Evolutionary conservation across 2,113 vertebrate species (phyloP).

Genomic region (Rhodinocichla rosea): DNA sequence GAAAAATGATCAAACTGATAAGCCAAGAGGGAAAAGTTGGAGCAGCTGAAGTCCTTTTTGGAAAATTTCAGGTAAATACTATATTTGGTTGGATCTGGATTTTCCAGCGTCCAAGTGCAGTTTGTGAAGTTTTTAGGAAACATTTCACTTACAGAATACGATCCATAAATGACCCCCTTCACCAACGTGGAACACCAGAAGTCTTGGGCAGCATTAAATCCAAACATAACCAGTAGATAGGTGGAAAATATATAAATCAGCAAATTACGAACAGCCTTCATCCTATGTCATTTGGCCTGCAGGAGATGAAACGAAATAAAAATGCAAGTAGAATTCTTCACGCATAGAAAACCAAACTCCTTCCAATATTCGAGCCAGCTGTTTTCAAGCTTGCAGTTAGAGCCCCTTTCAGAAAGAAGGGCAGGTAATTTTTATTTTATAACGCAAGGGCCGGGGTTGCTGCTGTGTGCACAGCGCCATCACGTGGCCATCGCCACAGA

Average conservation of each 20-base stretch:
- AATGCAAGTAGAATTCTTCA: slow-evolving; percentile 77
- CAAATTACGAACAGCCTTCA: slow-evolving; percentile 99
- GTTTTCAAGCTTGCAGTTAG: slow-evolving; percentile 76
- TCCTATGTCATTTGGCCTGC: slow-evolving; percentile 99
- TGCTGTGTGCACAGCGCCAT: slow-evolving; percentile 97
- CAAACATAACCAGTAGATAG: slow-evolving; percentile 99
- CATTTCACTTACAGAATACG: slow-evolving; percentile 99
- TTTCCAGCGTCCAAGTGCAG: slow-evolving; percentile 99
- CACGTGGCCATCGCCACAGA: slow-evolving; percentile 77
- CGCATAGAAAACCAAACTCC: slow-evolving; percentile 71
- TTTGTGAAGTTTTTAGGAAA: slow-evolving; percentile 99
- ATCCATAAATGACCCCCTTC: slow-evolving; percentile 99
- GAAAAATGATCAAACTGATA: slow-evolving; percentile 99
- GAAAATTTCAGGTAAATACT: slow-evolving; percentile 99
- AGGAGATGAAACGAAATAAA: slow-evolving; percentile 80
- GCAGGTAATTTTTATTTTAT: slow-evolving; percentile 78
- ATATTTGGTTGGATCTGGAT: slow-evolving; percentile 99
- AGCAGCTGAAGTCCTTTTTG: slow-evolving; percentile 98
- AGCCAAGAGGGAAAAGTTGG: slow-evolving; percentile 94
- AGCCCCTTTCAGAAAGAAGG: slow-evolving; percentile 73
- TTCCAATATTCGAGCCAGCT: slow-evolving; percentile 75
- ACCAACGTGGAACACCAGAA: slow-evolving; percentile 99
- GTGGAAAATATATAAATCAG: slow-evolving; percentile 99
- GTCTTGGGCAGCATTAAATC: slow-evolving; percentile 99
- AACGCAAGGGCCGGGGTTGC: slow-evolving; percentile 67